A percentile compares a stretch with the other conserved stretches of the same genome.
phyloP scores from a whole-genome alignment of 2,888 invertebrate genomes.

The Sthenelais limicola region DNA sequence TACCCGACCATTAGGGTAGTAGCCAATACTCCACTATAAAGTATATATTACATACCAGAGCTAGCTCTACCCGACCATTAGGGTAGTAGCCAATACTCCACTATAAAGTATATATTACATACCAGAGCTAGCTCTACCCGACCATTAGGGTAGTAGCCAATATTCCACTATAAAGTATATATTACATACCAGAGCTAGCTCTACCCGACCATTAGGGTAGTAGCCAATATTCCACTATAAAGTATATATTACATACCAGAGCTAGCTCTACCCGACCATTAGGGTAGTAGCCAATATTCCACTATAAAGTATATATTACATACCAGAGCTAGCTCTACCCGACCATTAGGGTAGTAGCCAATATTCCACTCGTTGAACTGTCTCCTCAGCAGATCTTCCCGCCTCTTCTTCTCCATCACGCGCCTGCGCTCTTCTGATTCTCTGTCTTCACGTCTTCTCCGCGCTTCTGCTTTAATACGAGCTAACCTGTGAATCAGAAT shows the following conservation, averaged over 20 bases:
- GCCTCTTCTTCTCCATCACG: slow-evolving; percentile 57
- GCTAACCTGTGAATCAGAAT: slow-evolving; percentile 58
- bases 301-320: too few species aligned
- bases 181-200: too few species aligned
- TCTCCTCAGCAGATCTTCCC: slow-evolving; percentile 57
- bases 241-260: slow-evolving; percentile 65
- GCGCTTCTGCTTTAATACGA: slow-evolving; percentile 68
- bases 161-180: too few species aligned
- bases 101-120: too few species aligned
- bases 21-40: too few species aligned
- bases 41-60: too few species aligned
- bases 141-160: too few species aligned
- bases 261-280: slow-evolving; percentile 62
- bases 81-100: too few species aligned
- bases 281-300: slow-evolving; percentile 55
- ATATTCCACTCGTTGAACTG: slow-evolving; percentile 68
- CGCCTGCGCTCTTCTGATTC: slow-evolving; percentile 59
- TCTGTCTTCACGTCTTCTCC: slow-evolving; percentile 64
- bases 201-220: slow-evolving; percentile 54
- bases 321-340: slow-evolving; percentile 68
- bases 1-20: too few species aligned
- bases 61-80: too few species aligned
- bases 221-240: slow-evolving; percentile 62
- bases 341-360: slow-evolving; percentile 40
- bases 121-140: too few species aligned